Evolutionary conservation across 2,113 vertebrate genomes (phyloP).

Genomic region (Sebastes fasciatus): DNA sequence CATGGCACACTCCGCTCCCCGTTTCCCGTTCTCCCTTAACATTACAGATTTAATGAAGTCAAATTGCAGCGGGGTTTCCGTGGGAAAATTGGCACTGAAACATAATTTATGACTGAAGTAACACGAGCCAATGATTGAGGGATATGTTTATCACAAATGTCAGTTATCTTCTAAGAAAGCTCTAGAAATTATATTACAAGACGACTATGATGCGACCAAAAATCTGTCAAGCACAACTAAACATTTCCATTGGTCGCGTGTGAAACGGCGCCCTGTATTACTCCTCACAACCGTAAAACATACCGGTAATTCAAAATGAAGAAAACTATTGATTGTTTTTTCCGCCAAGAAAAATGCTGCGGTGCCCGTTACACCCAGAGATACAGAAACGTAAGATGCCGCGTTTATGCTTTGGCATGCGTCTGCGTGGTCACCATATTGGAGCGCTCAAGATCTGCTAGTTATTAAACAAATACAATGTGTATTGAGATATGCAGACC

Average conservation of each 20-base stretch:
- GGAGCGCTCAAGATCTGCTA: too few species aligned
- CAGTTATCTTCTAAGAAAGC: constrained; percentile 28
- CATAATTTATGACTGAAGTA: constrained; percentile 59
- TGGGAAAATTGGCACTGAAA: constrained; percentile 52
- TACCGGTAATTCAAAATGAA: too few species aligned
- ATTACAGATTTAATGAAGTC: constrained; percentile 71
- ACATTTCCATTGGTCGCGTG: not conserved
- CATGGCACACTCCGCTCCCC: constrained; percentile 42
- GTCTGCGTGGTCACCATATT: too few species aligned
- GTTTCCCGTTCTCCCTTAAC: constrained; percentile 56
- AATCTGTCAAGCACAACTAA: not conserved
- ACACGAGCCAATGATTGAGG: constrained; percentile 44
- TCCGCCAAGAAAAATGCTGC: not conserved
- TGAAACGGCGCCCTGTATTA: too few species aligned
- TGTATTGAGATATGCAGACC: too few species aligned
- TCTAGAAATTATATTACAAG: constrained; percentile 41
- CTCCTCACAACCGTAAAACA: too few species aligned
- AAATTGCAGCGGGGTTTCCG: constrained; percentile 64
- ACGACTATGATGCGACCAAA: not conserved
- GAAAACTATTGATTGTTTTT: not conserved
- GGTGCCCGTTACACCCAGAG: too few species aligned
- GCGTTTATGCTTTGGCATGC: too few species aligned
- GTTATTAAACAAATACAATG: too few species aligned
- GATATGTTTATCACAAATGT: constrained; percentile 52
- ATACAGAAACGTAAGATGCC: too few species aligned